phyloP scores from a whole-genome alignment of 2,888 invertebrate genomes.

The Pristionchus japonicus region DNA sequence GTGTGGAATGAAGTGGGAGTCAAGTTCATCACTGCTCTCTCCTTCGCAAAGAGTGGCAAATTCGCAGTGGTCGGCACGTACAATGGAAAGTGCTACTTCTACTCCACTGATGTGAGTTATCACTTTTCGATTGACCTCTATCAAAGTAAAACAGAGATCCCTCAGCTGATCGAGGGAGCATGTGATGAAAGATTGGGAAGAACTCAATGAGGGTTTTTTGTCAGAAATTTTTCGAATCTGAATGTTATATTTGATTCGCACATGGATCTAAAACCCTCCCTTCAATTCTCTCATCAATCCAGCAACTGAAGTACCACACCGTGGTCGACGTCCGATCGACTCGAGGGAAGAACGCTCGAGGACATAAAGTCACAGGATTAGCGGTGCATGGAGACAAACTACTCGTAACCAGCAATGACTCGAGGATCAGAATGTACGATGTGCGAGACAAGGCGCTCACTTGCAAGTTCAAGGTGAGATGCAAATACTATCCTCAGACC shows the following conservation, averaged over 20 bases:
- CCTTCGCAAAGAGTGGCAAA: conserved; percentile 84
- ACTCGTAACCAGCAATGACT: conserved; percentile 91
- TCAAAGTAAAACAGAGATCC: too few species aligned
- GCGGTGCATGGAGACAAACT: conserved; percentile 79
- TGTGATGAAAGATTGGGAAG: too few species aligned
- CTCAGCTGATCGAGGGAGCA: too few species aligned
- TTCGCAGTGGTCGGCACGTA: conserved; percentile 98
- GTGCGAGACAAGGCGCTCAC: conserved; percentile 92
- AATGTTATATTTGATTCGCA: too few species aligned
- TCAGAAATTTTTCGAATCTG: too few species aligned
- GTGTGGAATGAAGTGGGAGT: conserved; percentile 68
- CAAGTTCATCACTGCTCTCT: conserved; percentile 74
- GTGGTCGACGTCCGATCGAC: conserved; percentile 94
- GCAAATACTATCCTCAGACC: too few species aligned
- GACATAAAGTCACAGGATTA: conserved; percentile 95
- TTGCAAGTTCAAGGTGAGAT: conserved; percentile 88
- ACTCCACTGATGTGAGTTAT: conserved; percentile 88
- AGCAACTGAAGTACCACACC: conserved; percentile 96
- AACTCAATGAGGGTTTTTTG: too few species aligned
- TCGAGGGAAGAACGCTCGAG: conserved; percentile 93
- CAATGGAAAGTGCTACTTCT: conserved; percentile 98
- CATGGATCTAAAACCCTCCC: too few species aligned
- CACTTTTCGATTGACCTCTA: too few species aligned
- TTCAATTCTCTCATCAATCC: too few species aligned
- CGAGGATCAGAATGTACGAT: conserved; percentile 94